Percentiles rank a stretch among this genome's conserved stretches.
Conservation (phyloP, 2,797 vertebrate genomes). For the Bufotes viridis region DNA sequence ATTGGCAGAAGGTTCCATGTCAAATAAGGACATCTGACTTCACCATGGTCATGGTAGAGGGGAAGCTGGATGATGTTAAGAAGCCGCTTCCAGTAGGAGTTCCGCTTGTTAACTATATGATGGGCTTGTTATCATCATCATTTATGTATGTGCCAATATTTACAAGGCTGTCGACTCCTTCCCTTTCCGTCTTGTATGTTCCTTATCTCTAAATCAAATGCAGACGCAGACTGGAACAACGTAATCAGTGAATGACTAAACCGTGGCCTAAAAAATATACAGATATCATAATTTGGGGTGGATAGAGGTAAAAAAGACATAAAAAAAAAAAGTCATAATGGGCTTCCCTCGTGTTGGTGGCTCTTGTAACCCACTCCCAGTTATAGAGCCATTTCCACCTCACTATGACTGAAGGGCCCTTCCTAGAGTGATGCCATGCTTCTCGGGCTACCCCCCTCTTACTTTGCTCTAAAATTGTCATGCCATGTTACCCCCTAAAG, state of each 20-base stretch:
- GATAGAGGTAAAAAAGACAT: neutral
- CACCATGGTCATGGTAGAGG: constrained; percentile 3
- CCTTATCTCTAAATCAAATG: neutral
- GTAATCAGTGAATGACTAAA: neutral
- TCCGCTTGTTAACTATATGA: constrained; percentile 6
- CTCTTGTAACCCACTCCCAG: neutral
- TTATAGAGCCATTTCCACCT: neutral
- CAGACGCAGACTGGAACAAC: neutral
- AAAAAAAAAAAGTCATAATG: neutral
- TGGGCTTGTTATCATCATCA: constrained; percentile 26
- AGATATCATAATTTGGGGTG: neutral
- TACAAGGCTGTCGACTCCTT: neutral
- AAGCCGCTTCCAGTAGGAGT: constrained; percentile 30
- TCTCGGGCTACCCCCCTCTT: neutral
- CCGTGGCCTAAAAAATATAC: neutral
- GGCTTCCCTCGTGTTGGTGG: neutral
- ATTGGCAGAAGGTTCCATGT: constrained; percentile 30
- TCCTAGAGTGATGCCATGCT: neutral
- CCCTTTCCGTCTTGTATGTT: neutral
- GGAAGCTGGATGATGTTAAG: constrained; percentile 7
- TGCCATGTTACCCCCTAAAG: neutral
- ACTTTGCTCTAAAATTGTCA: too few relatives aligned
- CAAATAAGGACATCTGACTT: neutral
- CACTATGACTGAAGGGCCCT: neutral
- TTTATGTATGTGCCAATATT: constrained; percentile 16